Conservation (phyloP, 2,888 invertebrate species). For the Chrysolina haemoptera region DNA sequence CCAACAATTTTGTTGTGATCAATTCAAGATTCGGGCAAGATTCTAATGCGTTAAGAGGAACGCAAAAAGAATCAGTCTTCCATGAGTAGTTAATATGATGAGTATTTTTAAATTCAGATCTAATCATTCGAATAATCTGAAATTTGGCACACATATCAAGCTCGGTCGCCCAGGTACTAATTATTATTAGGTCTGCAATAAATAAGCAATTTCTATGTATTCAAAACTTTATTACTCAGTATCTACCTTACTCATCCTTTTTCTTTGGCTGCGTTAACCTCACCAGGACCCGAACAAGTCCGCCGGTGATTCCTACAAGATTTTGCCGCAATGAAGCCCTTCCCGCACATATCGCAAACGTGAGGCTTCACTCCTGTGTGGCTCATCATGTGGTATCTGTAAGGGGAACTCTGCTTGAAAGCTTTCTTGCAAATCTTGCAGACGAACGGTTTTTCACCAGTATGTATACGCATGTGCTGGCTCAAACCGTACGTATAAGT, state of each 20-base stretch:
- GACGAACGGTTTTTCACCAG: slow-evolving; percentile 65
- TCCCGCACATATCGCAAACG: slow-evolving; percentile 73
- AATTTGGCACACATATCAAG: too few relatives aligned
- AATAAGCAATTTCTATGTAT: background rate
- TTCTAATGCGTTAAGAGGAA: too few relatives aligned
- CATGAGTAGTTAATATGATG: too few relatives aligned
- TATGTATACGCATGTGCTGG: slow-evolving; percentile 55
- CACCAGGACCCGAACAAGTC: slow-evolving; percentile 20
- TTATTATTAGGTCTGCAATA: background rate
- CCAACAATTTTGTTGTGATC: too few relatives aligned
- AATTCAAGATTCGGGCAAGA: too few relatives aligned
- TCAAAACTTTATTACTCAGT: slow-evolving; percentile 1
- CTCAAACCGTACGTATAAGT: slow-evolving; percentile 51
- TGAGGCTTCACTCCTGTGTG: slow-evolving; percentile 76
- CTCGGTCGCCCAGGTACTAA: too few relatives aligned
- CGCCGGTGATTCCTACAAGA: slow-evolving; percentile 39
- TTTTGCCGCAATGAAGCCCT: slow-evolving; percentile 74
- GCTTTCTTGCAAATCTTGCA: slow-evolving; percentile 62
- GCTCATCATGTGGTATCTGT: slow-evolving; percentile 73
- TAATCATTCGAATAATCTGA: too few relatives aligned
- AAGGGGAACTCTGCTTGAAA: slow-evolving; percentile 64
- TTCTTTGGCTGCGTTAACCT: background rate
- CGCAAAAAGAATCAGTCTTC: too few relatives aligned
- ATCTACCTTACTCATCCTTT: background rate
- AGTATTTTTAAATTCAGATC: too few relatives aligned